Evolutionary conservation across 2,113 vertebrate genomes (phyloP).

Genomic region (Acrocephalus kingi): DNA sequence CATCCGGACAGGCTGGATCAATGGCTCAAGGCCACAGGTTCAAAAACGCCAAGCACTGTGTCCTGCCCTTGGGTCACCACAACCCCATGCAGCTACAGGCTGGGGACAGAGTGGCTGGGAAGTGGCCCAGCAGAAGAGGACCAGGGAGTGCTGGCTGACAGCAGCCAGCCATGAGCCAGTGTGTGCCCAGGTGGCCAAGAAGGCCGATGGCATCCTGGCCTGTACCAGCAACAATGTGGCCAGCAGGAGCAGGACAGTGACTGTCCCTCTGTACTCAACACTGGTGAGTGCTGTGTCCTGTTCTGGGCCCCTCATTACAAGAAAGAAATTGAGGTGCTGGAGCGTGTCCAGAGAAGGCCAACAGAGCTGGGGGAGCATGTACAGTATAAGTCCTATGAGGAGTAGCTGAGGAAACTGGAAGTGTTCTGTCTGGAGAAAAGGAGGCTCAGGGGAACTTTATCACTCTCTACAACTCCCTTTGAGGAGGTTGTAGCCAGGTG

Average conservation of each 20-base stretch:
- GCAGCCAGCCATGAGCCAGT: neutral
- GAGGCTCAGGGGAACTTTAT: neutral
- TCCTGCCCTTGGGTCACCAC: neutral
- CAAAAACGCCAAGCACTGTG: neutral
- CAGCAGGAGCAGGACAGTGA: neutral
- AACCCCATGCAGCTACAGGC: too few species aligned
- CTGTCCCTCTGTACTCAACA: too few species aligned
- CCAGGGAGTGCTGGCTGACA: neutral
- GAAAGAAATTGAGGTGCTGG: neutral
- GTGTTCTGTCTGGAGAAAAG: neutral
- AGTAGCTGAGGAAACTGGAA: neutral
- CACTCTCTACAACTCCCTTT: neutral
- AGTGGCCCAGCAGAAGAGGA: neutral
- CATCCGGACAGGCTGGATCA: neutral
- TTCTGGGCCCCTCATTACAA: neutral
- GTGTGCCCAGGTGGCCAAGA: neutral
- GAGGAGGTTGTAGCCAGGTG: neutral
- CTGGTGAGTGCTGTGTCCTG: neutral
- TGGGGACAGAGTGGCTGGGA: neutral
- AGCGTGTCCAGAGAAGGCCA: neutral
- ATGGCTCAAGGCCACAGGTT: accelerated
- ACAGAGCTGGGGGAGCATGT: neutral
- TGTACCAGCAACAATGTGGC: too few species aligned
- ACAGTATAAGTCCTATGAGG: neutral
- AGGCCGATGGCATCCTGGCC: neutral